Percentiles rank a stretch among this genome's conserved stretches.
These are phyloP conservation scores for Cricetomys ansorgei DNA, from an alignment of 2,113 vertebrate genomes.

Conservation along the genomic window DNA sequence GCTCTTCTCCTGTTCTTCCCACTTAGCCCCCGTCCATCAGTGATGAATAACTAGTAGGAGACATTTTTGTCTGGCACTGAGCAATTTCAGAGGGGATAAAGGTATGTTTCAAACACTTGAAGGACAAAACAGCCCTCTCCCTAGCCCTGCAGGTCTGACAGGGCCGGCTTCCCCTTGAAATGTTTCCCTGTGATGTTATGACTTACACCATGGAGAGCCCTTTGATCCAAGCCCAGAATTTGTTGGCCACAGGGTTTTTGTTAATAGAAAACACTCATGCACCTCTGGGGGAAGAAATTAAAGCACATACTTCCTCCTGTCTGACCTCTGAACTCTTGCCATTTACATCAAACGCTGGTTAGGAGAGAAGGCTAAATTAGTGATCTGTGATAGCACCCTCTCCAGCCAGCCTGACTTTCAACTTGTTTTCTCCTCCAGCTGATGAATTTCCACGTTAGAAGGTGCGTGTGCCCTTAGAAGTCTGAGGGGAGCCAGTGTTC, in stretches of 20 bases:
- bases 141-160: constrained; percentile 50
- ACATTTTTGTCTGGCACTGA: constrained; percentile 55
- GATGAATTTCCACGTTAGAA: constrained; percentile 37
- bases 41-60: constrained; percentile 34
- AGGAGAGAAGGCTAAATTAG: constrained; percentile 71
- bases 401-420: constrained; percentile 60
- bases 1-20: background rate
- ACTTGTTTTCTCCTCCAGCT: constrained; percentile 61
- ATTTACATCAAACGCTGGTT: constrained; percentile 70
- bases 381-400: constrained; percentile 55
- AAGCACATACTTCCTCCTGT: constrained; percentile 71
- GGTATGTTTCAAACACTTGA: constrained; percentile 61
- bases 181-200: constrained; percentile 72
- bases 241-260: constrained; percentile 79
- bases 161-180: constrained; percentile 70
- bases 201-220: constrained; percentile 70
- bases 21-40: background rate
- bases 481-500: background rate
- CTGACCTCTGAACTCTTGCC: constrained; percentile 72
- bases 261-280: constrained; percentile 79
- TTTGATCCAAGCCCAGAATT: constrained; percentile 79
- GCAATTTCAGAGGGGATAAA: constrained; percentile 7
- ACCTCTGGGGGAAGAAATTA: constrained; percentile 76
- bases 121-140: constrained; percentile 35
- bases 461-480: background rate